These are phyloP conservation scores for Creontiades dilutus DNA, from an alignment of 2,888 invertebrate species.

Conservation along the genomic window DNA sequence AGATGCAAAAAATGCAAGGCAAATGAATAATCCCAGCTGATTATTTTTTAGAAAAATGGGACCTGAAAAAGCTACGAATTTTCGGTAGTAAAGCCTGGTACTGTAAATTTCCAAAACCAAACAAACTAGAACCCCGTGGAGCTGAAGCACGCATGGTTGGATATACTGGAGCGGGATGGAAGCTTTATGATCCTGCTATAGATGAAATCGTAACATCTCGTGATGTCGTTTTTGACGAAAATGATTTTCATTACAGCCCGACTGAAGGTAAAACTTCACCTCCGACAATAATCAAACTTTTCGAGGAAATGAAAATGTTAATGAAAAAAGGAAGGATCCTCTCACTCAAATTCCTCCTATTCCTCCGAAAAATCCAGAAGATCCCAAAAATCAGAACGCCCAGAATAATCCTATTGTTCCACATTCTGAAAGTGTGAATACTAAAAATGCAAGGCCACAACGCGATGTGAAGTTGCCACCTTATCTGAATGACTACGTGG, in stretches of 20 bases:
- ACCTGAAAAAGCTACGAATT: conserved; percentile 58
- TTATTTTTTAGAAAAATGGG: conserved; percentile 50
- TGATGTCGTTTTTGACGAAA: conserved; percentile 75
- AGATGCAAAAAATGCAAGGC: not conserved
- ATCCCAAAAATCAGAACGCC: no score
- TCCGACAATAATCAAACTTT: not conserved
- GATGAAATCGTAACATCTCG: conserved; percentile 67
- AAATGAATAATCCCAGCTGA: conserved; percentile 65
- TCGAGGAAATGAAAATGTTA: not conserved
- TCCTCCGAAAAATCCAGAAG: not conserved
- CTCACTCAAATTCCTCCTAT: not conserved
- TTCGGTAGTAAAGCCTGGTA: conserved; percentile 73
- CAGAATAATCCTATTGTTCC: not conserved
- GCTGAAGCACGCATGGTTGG: conserved; percentile 68
- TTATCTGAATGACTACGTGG: not conserved
- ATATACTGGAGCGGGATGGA: conserved; percentile 70
- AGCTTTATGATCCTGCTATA: conserved; percentile 66
- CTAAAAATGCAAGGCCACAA: not conserved
- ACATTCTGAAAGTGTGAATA: not conserved
- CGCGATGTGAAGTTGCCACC: not conserved
- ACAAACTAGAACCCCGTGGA: conserved; percentile 71
- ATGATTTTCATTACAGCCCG: not conserved
- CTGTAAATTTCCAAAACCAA: conserved; percentile 60
- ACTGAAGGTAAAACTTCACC: not conserved
- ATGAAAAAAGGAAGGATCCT: not conserved